These are phyloP conservation scores for Scaptodrosophila lebanonensis DNA, from an alignment of 1,140 invertebrate species.

Conservation along the genomic window DNA sequence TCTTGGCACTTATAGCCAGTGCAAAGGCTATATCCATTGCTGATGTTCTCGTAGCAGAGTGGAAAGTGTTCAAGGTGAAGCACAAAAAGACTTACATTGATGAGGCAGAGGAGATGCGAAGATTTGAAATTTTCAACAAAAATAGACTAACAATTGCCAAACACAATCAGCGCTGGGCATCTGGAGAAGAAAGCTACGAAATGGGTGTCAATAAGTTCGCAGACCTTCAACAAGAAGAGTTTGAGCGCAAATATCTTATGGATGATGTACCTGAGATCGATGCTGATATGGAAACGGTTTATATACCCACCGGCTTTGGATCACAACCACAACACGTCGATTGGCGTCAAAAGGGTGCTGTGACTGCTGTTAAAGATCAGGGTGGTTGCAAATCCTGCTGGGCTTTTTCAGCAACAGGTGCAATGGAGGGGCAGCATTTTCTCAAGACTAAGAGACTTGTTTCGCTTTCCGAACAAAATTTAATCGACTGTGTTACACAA, in stretches of 20 bases:
- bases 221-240: slow-evolving; percentile 90
- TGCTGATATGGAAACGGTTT: background rate
- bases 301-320: background rate
- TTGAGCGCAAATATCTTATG: slow-evolving; percentile 63
- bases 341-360: slow-evolving; percentile 82
- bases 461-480: slow-evolving; percentile 92
- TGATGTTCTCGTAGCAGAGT: too few relatives aligned
- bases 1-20: too few relatives aligned
- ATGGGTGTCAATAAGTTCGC: slow-evolving; percentile 87
- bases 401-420: slow-evolving; percentile 92
- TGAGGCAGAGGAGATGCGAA: slow-evolving; percentile 63
- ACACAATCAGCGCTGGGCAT: slow-evolving; percentile 85
- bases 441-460: slow-evolving; percentile 82
- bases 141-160: slow-evolving; percentile 87
- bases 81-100: slow-evolving; percentile 5
- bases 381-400: slow-evolving; percentile 93
- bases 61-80: background rate
- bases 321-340: slow-evolving; percentile 1
- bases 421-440: slow-evolving; percentile 85
- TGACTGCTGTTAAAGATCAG: slow-evolving; percentile 95
- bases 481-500: slow-evolving; percentile 92
- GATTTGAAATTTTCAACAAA: slow-evolving; percentile 90
- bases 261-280: background rate
- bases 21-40: too few relatives aligned
- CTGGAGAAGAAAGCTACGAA: slow-evolving; percentile 81